Conservation (phyloP, 2,797 vertebrate species). For the Falco rusticolus region DNA sequence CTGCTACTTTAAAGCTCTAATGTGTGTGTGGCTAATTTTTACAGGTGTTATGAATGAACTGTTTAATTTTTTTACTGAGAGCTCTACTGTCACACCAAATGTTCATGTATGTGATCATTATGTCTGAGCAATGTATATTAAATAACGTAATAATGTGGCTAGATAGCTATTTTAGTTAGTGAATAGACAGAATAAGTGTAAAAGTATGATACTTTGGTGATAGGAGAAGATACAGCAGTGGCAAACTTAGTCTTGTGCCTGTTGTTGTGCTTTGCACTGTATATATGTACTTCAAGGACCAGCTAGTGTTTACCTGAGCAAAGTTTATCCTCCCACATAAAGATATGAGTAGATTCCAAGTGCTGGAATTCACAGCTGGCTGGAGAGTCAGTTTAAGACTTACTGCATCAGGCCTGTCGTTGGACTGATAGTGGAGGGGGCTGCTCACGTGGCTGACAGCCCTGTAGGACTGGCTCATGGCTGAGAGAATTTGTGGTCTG, state of each 20-base stretch:
- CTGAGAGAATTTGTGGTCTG: neutral
- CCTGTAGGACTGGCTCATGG: neutral
- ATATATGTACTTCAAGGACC: neutral
- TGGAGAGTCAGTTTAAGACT: neutral
- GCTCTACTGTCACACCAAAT: neutral
- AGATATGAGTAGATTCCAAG: neutral
- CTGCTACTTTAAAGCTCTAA: neutral
- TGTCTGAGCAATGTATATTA: neutral
- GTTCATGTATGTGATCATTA: neutral
- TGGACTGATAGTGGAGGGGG: neutral
- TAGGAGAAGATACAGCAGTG: neutral
- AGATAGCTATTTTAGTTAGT: neutral
- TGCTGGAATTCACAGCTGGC: neutral
- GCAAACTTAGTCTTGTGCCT: neutral
- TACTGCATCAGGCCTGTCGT: neutral
- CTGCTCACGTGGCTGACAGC: neutral
- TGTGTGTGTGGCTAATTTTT: neutral
- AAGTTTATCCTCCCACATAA: neutral
- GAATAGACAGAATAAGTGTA: neutral
- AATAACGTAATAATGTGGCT: neutral
- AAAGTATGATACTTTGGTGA: neutral
- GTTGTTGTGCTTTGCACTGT: neutral
- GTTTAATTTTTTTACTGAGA: neutral
- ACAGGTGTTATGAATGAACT: neutral
- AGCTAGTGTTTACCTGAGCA: neutral